These are phyloP conservation scores for Rhynchophorus ferrugineus DNA, from an alignment of 1,140 invertebrate species.

Conservation along the genomic window DNA sequence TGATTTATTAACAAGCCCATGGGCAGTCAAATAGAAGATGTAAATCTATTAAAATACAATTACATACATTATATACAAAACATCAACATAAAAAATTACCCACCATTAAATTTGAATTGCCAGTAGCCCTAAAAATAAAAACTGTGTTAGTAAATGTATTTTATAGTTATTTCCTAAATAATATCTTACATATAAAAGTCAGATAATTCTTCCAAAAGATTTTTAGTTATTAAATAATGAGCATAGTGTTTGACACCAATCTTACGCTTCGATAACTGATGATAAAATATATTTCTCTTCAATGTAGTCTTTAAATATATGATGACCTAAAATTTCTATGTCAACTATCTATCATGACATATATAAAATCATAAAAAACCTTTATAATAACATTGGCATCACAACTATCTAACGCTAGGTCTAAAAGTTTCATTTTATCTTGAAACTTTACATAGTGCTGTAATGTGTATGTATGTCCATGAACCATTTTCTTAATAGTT, in stretches of 20 bases:
- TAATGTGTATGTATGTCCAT: constrained; percentile 25
- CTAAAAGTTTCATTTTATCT: constrained; percentile 30
- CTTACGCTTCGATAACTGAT: constrained; percentile 28
- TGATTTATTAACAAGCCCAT: constrained; percentile 20
- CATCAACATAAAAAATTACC: too few species aligned
- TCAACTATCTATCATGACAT: background rate
- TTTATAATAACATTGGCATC: constrained; percentile 34
- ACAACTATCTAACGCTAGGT: constrained; percentile 28
- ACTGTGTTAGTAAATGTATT: constrained; percentile 9
- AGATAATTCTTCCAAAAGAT: constrained; percentile 25
- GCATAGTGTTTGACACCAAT: constrained; percentile 30
- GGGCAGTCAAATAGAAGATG: constrained; percentile 27
- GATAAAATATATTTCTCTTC: constrained; percentile 28
- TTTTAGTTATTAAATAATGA: constrained; percentile 30
- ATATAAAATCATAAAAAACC: constrained; percentile 12
- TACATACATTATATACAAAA: background rate
- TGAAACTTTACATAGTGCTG: constrained; percentile 26
- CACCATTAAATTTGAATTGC: constrained; percentile 26
- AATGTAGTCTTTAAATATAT: constrained; percentile 29
- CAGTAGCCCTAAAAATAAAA: constrained; percentile 30
- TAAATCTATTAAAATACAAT: constrained; percentile 23
- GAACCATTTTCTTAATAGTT: constrained; percentile 31
- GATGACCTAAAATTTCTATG: constrained; percentile 26
- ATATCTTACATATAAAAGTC: constrained; percentile 27
- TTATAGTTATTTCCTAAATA: background rate